These are phyloP conservation scores for Hydrolagus colliei DNA, from an alignment of 2,797 vertebrate species.

Conservation along the genomic window DNA sequence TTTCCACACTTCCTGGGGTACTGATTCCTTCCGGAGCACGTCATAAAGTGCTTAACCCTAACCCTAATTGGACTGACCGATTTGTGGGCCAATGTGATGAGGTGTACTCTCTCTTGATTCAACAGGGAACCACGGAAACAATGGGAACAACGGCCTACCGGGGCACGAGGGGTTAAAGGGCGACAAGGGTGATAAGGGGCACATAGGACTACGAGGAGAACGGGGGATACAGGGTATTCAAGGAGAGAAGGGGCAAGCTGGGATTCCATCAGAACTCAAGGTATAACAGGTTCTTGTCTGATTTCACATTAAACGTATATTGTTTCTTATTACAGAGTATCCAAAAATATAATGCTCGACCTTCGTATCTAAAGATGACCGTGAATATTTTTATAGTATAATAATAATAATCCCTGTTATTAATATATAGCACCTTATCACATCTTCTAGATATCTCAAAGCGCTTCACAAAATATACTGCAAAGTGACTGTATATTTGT, in stretches of 20 bases:
- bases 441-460: no score
- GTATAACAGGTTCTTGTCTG: slow-evolving; percentile 41
- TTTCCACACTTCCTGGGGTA: no score
- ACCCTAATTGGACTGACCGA: neutral
- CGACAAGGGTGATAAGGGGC: slow-evolving; percentile 68
- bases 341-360: no score
- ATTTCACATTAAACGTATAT: neutral
- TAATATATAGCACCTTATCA: no score
- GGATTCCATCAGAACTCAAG: slow-evolving; percentile 65
- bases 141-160: slow-evolving; percentile 68
- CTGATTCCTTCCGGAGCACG: no score
- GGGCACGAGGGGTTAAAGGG: slow-evolving; percentile 65
- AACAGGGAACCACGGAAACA: slow-evolving; percentile 68
- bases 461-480: no score
- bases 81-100: neutral
- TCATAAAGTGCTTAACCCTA: no score
- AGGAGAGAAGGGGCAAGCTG: slow-evolving; percentile 66
- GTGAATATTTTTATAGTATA: no score
- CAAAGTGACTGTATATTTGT: no score
- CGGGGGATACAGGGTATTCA: slow-evolving; percentile 62
- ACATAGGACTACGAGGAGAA: slow-evolving; percentile 62
- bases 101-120: neutral
- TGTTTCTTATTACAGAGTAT: neutral
- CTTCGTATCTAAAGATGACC: no score
- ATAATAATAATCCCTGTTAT: no score